Evolutionary conservation across 1,140 invertebrate genomes (phyloP).

Genomic region (Brachionus sp.): DNA sequence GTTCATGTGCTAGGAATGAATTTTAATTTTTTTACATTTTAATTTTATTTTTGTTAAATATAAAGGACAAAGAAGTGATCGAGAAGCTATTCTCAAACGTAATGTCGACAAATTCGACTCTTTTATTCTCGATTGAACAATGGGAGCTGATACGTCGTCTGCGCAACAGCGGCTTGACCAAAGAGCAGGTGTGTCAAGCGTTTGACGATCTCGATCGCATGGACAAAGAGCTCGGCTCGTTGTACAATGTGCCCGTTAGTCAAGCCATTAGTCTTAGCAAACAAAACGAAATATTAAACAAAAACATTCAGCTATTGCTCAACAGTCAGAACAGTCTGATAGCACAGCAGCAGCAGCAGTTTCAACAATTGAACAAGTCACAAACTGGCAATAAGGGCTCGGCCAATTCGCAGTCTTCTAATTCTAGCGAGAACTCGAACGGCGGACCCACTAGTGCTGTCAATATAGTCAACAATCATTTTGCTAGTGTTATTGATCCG

Average conservation of each 20-base stretch:
- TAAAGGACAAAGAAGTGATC: constrained; percentile 35
- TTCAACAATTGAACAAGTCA: not conserved
- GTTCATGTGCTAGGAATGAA: not conserved
- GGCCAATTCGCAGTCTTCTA: not conserved
- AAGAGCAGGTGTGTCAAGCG: constrained; percentile 57
- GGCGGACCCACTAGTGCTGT: not conserved
- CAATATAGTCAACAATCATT: not conserved
- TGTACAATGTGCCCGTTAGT: constrained; percentile 2
- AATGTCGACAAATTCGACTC: constrained; percentile 38
- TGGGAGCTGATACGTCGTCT: constrained; percentile 58
- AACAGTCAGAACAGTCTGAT: not conserved
- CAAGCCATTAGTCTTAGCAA: not conserved
- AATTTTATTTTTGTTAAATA: not conserved
- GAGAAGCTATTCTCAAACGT: constrained; percentile 37
- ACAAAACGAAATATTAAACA: not conserved
- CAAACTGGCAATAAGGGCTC: not conserved
- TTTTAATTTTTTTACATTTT: not conserved
- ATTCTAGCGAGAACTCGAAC: not conserved
- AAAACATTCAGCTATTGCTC: not conserved
- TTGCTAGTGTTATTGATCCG: not conserved
- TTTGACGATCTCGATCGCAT: constrained; percentile 58
- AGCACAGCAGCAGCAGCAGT: not conserved
- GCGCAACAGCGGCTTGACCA: constrained; percentile 58
- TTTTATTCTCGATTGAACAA: constrained; percentile 59
- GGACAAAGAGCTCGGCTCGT: constrained; percentile 48